phyloP scores from a whole-genome alignment of 92 coral and sea anemone genomes.

The Actinostola sp. region DNA sequence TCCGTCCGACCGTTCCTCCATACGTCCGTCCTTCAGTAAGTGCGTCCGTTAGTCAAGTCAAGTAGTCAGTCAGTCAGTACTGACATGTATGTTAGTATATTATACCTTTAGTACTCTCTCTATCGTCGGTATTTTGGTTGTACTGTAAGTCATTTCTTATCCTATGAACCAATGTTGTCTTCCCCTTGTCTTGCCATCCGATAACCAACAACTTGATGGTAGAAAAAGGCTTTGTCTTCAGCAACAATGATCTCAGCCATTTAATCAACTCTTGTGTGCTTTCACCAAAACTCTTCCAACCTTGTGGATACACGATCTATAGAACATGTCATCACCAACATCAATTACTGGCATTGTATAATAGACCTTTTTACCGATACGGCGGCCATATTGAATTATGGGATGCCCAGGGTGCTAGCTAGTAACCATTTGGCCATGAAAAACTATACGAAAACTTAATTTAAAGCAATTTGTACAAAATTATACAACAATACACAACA shows the following conservation, averaged over 20 bases:
- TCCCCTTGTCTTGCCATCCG: constrained; percentile 69
- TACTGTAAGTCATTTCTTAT: constrained; percentile 47
- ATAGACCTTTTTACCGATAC: too few relatives aligned
- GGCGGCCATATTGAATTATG: too few relatives aligned
- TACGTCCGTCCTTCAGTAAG: too few relatives aligned
- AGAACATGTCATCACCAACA: too few relatives aligned
- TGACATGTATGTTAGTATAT: background rate
- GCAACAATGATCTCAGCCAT: constrained; percentile 40
- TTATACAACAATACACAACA: too few relatives aligned
- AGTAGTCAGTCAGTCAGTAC: background rate
- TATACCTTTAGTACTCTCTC: constrained; percentile 59
- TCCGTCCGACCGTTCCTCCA: too few relatives aligned
- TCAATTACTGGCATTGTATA: too few relatives aligned
- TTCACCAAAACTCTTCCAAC: constrained; percentile 9
- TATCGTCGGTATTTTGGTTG: constrained; percentile 21
- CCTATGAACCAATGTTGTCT: constrained; percentile 72
- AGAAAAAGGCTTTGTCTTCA: constrained; percentile 34
- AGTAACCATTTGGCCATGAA: too few relatives aligned
- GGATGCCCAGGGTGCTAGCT: too few relatives aligned
- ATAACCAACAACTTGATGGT: constrained; percentile 65
- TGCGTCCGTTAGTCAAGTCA: too few relatives aligned
- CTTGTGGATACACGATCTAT: constrained; percentile 66
- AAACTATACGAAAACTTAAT: too few relatives aligned
- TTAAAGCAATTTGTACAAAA: too few relatives aligned
- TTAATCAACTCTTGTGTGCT: constrained; percentile 38